These are phyloP conservation scores for Physeter macrocephalus DNA, from an alignment of 2,113 vertebrate genomes.

Conservation along the genomic window DNA sequence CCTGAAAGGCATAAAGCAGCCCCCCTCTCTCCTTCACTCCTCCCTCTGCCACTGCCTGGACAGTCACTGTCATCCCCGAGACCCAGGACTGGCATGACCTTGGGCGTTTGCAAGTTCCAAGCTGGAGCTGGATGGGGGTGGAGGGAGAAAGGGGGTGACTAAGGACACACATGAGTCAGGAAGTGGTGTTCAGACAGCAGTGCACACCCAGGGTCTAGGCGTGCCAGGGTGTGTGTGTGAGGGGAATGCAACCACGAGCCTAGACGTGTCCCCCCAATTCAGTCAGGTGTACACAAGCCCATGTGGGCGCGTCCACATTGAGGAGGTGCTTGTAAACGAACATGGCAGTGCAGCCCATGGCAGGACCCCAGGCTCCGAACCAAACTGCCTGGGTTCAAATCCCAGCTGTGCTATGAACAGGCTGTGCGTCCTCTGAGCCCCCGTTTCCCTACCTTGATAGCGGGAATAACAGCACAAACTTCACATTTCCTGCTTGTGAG, in stretches of 20 bases:
- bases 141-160: background rate
- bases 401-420: background rate
- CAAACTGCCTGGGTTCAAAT: background rate
- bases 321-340: background rate
- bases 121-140: background rate
- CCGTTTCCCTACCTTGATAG: background rate
- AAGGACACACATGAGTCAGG: background rate
- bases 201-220: background rate
- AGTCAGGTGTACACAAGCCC: background rate
- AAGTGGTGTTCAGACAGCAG: background rate
- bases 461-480: background rate
- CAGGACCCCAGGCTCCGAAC: background rate
- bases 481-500: background rate
- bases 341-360: accelerated
- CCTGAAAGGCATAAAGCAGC: background rate
- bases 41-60: background rate
- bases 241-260: background rate
- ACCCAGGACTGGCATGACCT: background rate
- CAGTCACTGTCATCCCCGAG: background rate
- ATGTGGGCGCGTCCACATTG: background rate
- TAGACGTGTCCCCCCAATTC: background rate
- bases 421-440: background rate
- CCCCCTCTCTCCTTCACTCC: too few species aligned
- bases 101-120: background rate
- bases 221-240: background rate